Evolutionary conservation across 2,113 vertebrate genomes (phyloP), one percentile per base, ranked within the genome.

Genomic region (Pituophis catenifer): DNA sequence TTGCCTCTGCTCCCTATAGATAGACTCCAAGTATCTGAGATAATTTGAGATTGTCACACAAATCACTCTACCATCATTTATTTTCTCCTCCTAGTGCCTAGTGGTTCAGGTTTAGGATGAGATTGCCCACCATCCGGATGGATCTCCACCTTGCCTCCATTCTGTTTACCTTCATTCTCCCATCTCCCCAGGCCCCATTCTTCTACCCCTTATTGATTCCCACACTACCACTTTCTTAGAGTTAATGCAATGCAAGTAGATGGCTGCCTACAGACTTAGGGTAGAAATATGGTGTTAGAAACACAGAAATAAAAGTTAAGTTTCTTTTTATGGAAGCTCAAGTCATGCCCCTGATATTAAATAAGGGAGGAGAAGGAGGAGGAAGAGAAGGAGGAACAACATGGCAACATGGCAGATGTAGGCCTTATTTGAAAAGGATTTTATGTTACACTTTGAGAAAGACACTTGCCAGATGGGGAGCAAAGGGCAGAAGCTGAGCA

Each of bases 381-480:
- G 50, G 26, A 29, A 13, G 91, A 91, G 93, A n/a, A 1, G 91
- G 50, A 0, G 70, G 70, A 81, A 15, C 0, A 70, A 1, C 17
- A 48, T 38, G 50, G 21, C 75, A 81, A 44, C 75, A 81, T 81
- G 33, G 33, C 33, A 90, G 89, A 93, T 24, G 81, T 15, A 0
- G 0, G 50, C 88, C 19, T 90, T 87, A 93, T 91, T 95, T 95
- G 92, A 92, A 92, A 95, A 91, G 91, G 95, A 91, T 96, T 95
- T 95, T 91, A 70, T 89, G 89, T 86, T 93, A 0, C n/a, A 15
- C 92, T 89, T 93, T 17, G 48, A 88, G 93, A 70, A 94, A 91
- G 94, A 48, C n/a, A 44, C 85, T 75, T 57, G 89, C 88, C 75
- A 93, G 91, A 93, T 0, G 0, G 38, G 87, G 58, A 94, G 91